phyloP scores from a whole-genome alignment of 2,888 invertebrate genomes.

The Ptychoptera contaminata region DNA sequence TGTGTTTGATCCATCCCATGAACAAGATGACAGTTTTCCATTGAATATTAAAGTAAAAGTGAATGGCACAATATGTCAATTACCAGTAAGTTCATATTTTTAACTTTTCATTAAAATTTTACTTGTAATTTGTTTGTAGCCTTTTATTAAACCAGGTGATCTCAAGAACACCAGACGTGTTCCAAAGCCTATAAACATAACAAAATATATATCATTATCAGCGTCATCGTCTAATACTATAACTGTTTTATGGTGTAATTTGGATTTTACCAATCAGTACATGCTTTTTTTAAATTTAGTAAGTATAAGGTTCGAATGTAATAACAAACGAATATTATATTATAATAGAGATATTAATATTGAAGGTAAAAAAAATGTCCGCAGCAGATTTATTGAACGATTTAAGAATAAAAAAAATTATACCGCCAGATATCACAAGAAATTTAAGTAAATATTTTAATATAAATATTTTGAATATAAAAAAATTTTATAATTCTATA shows the following conservation, averaged over 20 bases:
- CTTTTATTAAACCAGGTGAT: constrained; percentile 77
- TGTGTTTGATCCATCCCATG: constrained; percentile 75
- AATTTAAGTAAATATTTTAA: constrained; percentile 58
- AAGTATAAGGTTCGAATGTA: too few relatives aligned
- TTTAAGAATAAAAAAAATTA: constrained; percentile 70
- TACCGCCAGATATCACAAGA: constrained; percentile 80
- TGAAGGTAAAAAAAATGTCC: constrained; percentile 48
- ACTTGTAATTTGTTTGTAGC: constrained; percentile 6
- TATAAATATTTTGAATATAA: neutral
- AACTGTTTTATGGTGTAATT: constrained; percentile 69
- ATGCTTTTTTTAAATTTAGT: constrained; percentile 79
- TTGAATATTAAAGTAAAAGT: constrained; percentile 84
- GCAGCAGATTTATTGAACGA: constrained; percentile 67
- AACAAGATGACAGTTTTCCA: constrained; percentile 91
- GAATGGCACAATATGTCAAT: constrained; percentile 75
- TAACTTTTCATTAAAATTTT: neutral
- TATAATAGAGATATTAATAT: neutral
- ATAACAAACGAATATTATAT: too few relatives aligned
- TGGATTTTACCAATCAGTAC: constrained; percentile 70
- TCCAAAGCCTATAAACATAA: constrained; percentile 94
- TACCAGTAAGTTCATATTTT: constrained; percentile 55
- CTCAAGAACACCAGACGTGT: constrained; percentile 95
- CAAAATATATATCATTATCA: constrained; percentile 68
- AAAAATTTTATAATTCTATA: neutral
- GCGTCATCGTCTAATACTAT: constrained; percentile 76